Conservation (phyloP, 2,797 vertebrate species). For the Hydrocynus forskahlii region DNA sequence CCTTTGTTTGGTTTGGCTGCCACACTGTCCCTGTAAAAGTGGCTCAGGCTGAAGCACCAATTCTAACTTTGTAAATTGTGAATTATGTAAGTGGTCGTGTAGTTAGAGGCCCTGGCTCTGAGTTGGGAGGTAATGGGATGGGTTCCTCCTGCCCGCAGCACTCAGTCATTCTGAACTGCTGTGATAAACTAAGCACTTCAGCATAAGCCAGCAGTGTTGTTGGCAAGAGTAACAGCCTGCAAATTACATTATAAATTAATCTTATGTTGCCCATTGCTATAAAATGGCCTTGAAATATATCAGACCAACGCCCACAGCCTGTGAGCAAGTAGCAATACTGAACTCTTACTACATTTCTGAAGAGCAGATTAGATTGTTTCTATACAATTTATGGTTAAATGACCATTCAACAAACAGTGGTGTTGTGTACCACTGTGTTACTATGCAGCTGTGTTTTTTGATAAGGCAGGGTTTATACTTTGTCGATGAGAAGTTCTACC, state of each 20-base stretch:
- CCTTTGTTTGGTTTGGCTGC: too few species aligned
- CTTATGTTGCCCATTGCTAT: background rate
- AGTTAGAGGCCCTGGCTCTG: background rate
- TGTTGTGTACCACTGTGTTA: conserved; percentile 3
- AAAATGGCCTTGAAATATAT: background rate
- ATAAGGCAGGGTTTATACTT: conserved; percentile 21
- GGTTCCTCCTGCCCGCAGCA: background rate
- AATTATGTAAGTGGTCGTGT: too few species aligned
- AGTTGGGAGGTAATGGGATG: background rate
- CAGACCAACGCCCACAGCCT: background rate
- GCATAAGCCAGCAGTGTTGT: background rate
- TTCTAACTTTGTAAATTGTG: background rate
- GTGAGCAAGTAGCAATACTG: background rate
- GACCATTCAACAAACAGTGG: background rate
- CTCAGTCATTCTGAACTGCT: background rate
- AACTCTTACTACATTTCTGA: background rate
- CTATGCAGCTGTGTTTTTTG: conserved; percentile 1
- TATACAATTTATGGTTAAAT: background rate
- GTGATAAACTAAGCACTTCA: background rate
- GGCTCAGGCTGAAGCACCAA: too few species aligned
- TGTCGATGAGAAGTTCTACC: background rate
- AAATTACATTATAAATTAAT: background rate
- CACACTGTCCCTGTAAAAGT: too few species aligned
- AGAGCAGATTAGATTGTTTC: background rate
- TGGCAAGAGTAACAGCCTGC: background rate